phyloP scores from a whole-genome alignment of 2,113 vertebrate species.

The Coryphaenoides rupestris region DNA sequence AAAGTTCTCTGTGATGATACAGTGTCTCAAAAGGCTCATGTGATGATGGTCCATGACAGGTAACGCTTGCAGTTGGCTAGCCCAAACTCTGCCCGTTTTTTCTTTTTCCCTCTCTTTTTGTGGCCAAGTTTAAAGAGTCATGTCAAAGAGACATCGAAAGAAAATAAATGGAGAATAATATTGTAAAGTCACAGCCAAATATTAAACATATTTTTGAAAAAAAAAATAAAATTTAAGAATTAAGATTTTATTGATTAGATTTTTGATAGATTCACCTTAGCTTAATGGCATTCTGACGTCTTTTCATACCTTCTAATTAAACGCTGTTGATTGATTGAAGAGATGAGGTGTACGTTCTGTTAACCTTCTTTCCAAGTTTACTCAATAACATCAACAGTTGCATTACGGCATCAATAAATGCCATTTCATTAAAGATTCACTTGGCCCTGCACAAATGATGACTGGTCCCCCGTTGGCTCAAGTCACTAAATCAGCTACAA shows the following conservation, averaged over 20 bases:
- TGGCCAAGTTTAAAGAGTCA: slow-evolving; percentile 25
- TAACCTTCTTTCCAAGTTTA: slow-evolving; percentile 58
- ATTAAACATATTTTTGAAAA: background rate
- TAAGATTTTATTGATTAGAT: too few relatives aligned
- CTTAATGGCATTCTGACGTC: background rate
- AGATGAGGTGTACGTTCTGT: slow-evolving; percentile 24
- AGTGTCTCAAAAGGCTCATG: slow-evolving; percentile 71
- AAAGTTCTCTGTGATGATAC: slow-evolving; percentile 75
- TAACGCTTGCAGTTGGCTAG: slow-evolving; percentile 56
- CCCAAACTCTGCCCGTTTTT: slow-evolving; percentile 50
- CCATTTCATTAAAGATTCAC: slow-evolving; percentile 74
- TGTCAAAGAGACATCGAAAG: slow-evolving; percentile 1
- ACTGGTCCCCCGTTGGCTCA: slow-evolving; percentile 50
- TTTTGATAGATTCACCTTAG: too few relatives aligned
- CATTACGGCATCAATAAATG: slow-evolving; percentile 40
- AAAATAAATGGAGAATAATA: background rate
- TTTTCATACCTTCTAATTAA: slow-evolving; percentile 9
- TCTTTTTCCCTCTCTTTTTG: slow-evolving; percentile 6
- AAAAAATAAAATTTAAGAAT: too few relatives aligned
- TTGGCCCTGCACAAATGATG: slow-evolving; percentile 78
- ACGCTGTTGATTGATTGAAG: slow-evolving; percentile 14
- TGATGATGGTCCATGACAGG: slow-evolving; percentile 71
- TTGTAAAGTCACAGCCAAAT: slow-evolving; percentile 14
- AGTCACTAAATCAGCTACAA: slow-evolving; percentile 25
- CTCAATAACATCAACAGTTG: slow-evolving; percentile 70